Base-by-base conservation (phyloP, 2,888 invertebrate species). In the Caenorhabditis sp. region DNA sequence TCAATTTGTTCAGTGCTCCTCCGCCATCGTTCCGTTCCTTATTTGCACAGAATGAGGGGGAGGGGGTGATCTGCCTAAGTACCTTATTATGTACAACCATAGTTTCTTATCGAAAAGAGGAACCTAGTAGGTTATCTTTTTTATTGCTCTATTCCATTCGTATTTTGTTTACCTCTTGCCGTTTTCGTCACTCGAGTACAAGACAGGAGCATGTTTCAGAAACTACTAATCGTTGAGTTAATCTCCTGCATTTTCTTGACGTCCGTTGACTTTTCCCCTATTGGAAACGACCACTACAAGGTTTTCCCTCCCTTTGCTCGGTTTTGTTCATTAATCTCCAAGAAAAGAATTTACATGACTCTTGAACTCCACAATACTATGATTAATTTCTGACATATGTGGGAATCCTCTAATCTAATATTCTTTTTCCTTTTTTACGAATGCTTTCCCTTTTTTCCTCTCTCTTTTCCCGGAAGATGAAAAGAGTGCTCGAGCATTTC, bases 11-110 rank as follows among this genome's bases (percentile, higher is more conserved):
- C 59, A 59, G 52, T 59, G 58, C 66, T 48, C 41, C 32, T 46
- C 30, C 27, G 2, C 63, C 63, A 63, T 65, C 35, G 56, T 66
- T 65, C 63, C 27, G 27, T 26, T 9, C 26, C 30, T 15, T 70
- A 45, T 70, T 70, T 70, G 59, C 70, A 59, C 59, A 70, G 70
- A 66, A 66, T 66, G 52, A 55, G 70, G 13, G 35, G 35, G 35
- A 35, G 11, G 35, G 58, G 59, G 70, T 70, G 70, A 70, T 70
- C 59, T 59, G 52, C 46, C 59, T 59, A 70, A 70, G 70, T 59
- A 70, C 59, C 59, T 70, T 70, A 70, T 70, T 70, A 70, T 70
- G 70, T 70, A 70, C 70, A 45, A 59, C 45, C 59, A 53, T n/a
- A n/a, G n/a, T 45, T 68, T 52, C 70, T 70, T 70, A 70, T 70